Base-by-base conservation (phyloP, 2,113 vertebrate genomes). In the Chelonoidis abingdonii region DNA sequence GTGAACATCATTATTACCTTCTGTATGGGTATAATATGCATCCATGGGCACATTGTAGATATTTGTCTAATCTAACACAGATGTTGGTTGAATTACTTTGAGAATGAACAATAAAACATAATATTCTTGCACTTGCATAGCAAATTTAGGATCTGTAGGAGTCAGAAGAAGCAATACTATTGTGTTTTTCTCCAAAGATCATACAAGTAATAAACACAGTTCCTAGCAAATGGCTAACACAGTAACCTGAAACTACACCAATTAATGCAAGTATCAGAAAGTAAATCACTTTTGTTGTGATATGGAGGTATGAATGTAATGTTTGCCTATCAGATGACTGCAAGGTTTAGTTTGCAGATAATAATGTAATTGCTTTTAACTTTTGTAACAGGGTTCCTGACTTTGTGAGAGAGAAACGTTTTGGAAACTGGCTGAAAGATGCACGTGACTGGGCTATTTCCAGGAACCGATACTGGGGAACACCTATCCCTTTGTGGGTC, bases 401-500 rank as follows among this genome's bases (percentile, higher is more conserved):
- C 88, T 99, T 99, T 83, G 99, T 99, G 83, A 89, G 98, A 90
- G 99, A 99, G 97, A 99, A 99, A 95, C 99, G 99, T 65, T 99
- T 99, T 91, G 99, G 99, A 72, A 99, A 99, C 98, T 99, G 99
- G 99, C 98, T 99, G 57, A 99, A 98, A 97, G 99, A 99, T 0
- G 99, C 99, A 2, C 98, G 98, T 0, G 99, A 99, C 93, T 99
- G 99, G 99, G 99, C 99, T 11, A 97, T 99, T 96, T 99, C 99
- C 16, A 98, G 99, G 90, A 99, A 99, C 98, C 99, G 99, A 31
- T 99, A 99, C 98, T 99, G 99, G 99, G 99, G 99, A 10, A 99
- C 99, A 2, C 99, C 99, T 1, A 99, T 99, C 94, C 99, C 99
- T 0, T 95, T 99, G 89, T 99, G 99, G 99, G 99, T 99, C 98